Evolutionary conservation across 2,888 invertebrate species (phyloP).

Genomic region (Lucinisca nassula): DNA sequence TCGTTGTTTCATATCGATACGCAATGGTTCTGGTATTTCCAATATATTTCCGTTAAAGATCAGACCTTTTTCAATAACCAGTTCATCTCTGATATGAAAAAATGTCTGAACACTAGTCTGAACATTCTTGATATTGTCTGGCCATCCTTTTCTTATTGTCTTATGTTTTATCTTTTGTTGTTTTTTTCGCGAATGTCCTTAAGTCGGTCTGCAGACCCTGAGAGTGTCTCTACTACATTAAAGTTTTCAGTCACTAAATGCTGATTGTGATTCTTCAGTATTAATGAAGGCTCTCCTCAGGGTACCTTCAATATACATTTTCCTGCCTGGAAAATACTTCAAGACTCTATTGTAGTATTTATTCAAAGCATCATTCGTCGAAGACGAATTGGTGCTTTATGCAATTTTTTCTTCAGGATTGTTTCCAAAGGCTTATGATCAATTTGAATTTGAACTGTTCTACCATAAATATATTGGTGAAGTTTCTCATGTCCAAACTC

Average conservation of each 20-base stretch:
- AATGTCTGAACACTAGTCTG: background rate
- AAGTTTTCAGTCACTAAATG: background rate
- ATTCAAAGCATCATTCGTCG: conserved; percentile 63
- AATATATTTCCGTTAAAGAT: conserved; percentile 23
- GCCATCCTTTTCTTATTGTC: conserved; percentile 32
- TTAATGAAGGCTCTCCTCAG: conserved; percentile 52
- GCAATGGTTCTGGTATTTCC: conserved; percentile 18
- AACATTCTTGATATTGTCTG: background rate
- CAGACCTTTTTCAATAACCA: conserved; percentile 19
- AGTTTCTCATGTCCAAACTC: conserved; percentile 54
- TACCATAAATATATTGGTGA: conserved; percentile 59
- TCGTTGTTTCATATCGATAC: conserved; percentile 1
- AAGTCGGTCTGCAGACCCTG: conserved; percentile 8
- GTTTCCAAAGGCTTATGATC: conserved; percentile 68
- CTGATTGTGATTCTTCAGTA: background rate
- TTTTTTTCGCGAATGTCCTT: background rate
- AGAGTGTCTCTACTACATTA: background rate
- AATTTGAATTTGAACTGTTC: conserved; percentile 32
- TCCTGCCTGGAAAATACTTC: conserved; percentile 52
- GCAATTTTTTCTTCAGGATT: conserved; percentile 56
- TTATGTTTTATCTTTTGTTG: conserved; percentile 11
- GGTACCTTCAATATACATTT: conserved; percentile 60
- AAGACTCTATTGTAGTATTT: conserved; percentile 47
- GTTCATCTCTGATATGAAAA: conserved; percentile 27
- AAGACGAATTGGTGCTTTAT: conserved; percentile 53